phyloP scores from a whole-genome alignment of 2,113 vertebrate species.

The Coturnix japonica region DNA sequence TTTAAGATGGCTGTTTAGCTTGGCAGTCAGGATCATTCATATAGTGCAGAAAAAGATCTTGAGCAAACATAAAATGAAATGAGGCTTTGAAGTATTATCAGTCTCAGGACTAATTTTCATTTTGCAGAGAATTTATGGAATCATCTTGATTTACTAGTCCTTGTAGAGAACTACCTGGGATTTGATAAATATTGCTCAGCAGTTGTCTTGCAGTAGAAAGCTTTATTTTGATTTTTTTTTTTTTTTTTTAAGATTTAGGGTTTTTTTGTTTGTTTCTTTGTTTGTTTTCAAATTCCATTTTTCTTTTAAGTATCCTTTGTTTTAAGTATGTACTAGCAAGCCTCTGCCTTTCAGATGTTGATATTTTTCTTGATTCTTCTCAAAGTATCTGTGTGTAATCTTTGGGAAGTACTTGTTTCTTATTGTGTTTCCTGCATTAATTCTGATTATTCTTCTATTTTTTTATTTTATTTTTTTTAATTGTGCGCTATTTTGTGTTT shows the following conservation, averaged over 20 bases:
- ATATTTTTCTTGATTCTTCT: conserved; percentile 1
- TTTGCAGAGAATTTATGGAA: not conserved
- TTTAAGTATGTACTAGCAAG: not conserved
- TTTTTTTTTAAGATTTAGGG: not conserved
- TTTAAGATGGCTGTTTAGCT: not conserved
- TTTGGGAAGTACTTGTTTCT: not conserved
- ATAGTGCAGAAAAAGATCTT: not conserved
- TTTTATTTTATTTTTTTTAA: no score
- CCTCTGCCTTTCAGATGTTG: not conserved
- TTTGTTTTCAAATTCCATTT: not conserved
- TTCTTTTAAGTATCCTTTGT: not conserved
- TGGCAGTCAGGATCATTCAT: not conserved
- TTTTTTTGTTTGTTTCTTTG: not conserved
- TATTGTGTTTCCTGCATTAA: not conserved
- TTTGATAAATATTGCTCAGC: not conserved
- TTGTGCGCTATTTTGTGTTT: conserved; percentile 36
- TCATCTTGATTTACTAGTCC: not conserved
- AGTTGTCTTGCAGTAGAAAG: not conserved
- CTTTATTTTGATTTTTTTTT: not conserved
- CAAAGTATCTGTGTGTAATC: not conserved
- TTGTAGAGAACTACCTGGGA: not conserved
- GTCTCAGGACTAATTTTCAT: not conserved
- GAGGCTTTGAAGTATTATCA: not conserved
- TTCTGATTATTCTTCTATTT: not conserved
- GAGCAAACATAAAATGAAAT: not conserved